Evolutionary conservation across 2,113 vertebrate genomes (phyloP), one percentile per base, ranked within the genome.

Genomic region (Notothenia rossii): DNA sequence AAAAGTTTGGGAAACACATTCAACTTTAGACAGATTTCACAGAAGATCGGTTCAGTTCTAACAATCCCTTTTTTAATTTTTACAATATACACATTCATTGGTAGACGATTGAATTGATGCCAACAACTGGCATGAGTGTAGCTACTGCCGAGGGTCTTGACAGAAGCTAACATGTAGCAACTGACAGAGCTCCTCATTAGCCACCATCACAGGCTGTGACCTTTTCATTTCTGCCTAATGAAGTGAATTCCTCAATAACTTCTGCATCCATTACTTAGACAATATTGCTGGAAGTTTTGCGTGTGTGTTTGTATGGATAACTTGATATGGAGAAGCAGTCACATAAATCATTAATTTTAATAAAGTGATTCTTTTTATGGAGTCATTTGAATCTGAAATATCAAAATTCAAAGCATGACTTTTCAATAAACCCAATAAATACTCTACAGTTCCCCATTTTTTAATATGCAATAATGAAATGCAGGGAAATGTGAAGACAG

Each of bases 181-280:
- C 85, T 77, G 77, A 61, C 69, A 36, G 81, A 83, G 77, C 73
- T 67, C 76, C 89, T 83, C 79, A 85, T 92, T 91, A 91, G 79
- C 77, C 67, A 64, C 75, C 69, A 43, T 82, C 64, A 69, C 49
- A 63, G 48, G 29, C 67, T 56, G 67, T 88, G 89, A 91, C 90
- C 90, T 90, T 91, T 91, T 86, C 71, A 75, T 82, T 82, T 82
- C 74, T 66, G 72, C 75, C 43, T 68, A 86, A 79, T 20, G 11
- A 84, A 86, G 68, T 50, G 45, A 76, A 82, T 74, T 82, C 68
- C 56, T 62, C 46, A 7, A 54, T 63, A 55, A 75, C 53, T 64
- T 74, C 20, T 83, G 29, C 67, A 66, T 72, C 43, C 45, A 22
- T 10, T 55, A 18, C 54, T 29, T 29, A 3, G 29, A 29, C 3